A percentile compares a stretch with the other conserved stretches of the same genome.
Conservation (phyloP, 1,140 invertebrate genomes). For the Pararge aegeria region DNA sequence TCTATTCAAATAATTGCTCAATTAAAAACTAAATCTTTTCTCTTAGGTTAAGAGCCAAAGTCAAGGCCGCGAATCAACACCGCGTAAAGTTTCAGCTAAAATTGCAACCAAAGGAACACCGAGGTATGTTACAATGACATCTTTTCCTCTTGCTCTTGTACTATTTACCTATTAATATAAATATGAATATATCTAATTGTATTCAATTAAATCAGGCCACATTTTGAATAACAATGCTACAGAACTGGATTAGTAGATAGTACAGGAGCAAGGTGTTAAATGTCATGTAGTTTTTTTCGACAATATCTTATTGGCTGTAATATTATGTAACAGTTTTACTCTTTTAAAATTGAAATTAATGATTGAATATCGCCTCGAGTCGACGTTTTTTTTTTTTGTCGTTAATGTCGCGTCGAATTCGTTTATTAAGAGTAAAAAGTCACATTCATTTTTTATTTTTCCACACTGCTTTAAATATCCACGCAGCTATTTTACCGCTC, state of each 20-base stretch:
- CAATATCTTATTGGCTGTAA: no score
- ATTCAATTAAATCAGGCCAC: background rate
- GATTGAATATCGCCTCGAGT: no score
- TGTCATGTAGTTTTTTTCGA: no score
- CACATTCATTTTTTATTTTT: background rate
- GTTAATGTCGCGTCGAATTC: background rate
- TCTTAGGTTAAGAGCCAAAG: constrained; percentile 66
- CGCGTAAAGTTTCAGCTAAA: constrained; percentile 75
- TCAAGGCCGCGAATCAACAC: constrained; percentile 64
- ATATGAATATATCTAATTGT: no score
- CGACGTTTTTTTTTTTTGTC: background rate
- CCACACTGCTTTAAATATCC: background rate
- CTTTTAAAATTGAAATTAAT: no score
- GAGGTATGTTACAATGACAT: constrained; percentile 64
- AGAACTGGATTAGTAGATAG: background rate
- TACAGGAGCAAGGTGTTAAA: background rate
- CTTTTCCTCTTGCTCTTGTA: constrained; percentile 33
- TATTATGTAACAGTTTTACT: no score
- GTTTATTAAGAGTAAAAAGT: background rate
- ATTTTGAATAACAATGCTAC: background rate
- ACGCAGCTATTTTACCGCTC: constrained; percentile 2
- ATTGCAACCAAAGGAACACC: constrained; percentile 63
- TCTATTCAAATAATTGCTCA: background rate
- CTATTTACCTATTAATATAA: constrained; percentile 3
- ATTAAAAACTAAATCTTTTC: background rate